These are phyloP conservation scores for Acrocyrtus sp. DNA, from an alignment of 2,888 invertebrate genomes.

Conservation along the genomic window DNA sequence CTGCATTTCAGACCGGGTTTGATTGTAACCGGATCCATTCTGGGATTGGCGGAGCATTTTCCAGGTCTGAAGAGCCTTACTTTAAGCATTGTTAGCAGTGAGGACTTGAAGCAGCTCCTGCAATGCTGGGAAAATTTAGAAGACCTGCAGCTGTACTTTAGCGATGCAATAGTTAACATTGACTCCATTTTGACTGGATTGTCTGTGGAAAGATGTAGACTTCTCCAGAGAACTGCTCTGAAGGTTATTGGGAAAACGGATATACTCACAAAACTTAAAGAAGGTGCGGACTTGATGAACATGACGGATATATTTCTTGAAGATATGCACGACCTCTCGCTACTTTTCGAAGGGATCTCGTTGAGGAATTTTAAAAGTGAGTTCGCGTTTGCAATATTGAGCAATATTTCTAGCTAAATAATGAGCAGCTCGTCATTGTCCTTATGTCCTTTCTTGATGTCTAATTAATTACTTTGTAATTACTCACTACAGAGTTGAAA, in stretches of 20 bases:
- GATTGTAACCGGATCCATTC: slow-evolving; percentile 27
- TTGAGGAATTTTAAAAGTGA: slow-evolving; percentile 32
- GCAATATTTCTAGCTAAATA: too few species aligned
- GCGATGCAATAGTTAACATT: slow-evolving; percentile 28
- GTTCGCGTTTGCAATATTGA: too few species aligned
- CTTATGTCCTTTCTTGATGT: neutral
- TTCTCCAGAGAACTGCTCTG: neutral
- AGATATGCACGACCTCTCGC: slow-evolving; percentile 11
- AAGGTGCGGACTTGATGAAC: neutral
- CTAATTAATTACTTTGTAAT: neutral
- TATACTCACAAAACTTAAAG: neutral
- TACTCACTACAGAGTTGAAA: slow-evolving; percentile 17
- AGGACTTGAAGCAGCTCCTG: slow-evolving; percentile 18
- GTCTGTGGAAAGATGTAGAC: neutral
- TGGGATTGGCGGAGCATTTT: slow-evolving; percentile 26
- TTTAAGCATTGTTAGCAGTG: slow-evolving; percentile 22
- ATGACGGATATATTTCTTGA: neutral
- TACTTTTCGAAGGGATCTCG: slow-evolving; percentile 11
- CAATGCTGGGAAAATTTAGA: slow-evolving; percentile 36
- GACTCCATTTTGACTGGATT: slow-evolving; percentile 35
- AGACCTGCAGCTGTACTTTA: slow-evolving; percentile 35
- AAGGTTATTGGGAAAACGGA: neutral
- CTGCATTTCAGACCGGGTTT: slow-evolving; percentile 37
- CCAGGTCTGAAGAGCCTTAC: slow-evolving; percentile 35
- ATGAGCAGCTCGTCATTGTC: too few species aligned